These are phyloP conservation scores for Mylabris sibirica DNA, from an alignment of 2,888 invertebrate species.

Conservation along the genomic window DNA sequence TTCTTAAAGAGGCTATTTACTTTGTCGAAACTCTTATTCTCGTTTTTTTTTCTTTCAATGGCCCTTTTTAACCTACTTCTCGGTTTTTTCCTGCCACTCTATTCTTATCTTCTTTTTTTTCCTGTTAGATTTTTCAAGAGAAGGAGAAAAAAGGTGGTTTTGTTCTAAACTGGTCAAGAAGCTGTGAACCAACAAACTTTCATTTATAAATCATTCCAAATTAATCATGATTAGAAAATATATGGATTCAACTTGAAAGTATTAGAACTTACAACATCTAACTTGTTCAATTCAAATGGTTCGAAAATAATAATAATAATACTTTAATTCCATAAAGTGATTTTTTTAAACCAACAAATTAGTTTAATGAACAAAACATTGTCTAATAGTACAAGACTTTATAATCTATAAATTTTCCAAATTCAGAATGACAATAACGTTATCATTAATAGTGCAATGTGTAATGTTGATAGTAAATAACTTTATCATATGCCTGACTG, in stretches of 20 bases:
- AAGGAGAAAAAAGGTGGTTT: neutral
- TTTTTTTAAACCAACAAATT: neutral
- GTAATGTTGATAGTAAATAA: neutral
- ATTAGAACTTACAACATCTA: neutral
- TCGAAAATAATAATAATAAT: neutral
- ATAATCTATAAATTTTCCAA: neutral
- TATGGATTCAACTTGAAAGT: neutral
- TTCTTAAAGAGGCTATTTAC: slow-evolving; percentile 14
- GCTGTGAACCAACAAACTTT: slow-evolving; percentile 9
- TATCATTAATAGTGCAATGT: neutral
- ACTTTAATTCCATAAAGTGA: neutral
- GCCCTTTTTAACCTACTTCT: neutral
- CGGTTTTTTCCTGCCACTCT: neutral
- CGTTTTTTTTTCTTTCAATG: neutral
- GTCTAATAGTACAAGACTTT: neutral
- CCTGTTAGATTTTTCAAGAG: neutral
- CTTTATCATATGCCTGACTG: slow-evolving; percentile 3
- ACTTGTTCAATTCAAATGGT: neutral
- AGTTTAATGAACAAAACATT: neutral
- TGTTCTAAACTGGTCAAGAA: slow-evolving; percentile 9
- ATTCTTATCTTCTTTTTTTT: slow-evolving; percentile 1
- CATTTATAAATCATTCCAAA: slow-evolving; percentile 1
- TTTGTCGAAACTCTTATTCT: slow-evolving; percentile 18
- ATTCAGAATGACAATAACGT: neutral
- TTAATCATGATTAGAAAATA: slow-evolving; percentile 1